phyloP scores from a whole-genome alignment of 2,888 invertebrate species.

The Hipparchia semele region DNA sequence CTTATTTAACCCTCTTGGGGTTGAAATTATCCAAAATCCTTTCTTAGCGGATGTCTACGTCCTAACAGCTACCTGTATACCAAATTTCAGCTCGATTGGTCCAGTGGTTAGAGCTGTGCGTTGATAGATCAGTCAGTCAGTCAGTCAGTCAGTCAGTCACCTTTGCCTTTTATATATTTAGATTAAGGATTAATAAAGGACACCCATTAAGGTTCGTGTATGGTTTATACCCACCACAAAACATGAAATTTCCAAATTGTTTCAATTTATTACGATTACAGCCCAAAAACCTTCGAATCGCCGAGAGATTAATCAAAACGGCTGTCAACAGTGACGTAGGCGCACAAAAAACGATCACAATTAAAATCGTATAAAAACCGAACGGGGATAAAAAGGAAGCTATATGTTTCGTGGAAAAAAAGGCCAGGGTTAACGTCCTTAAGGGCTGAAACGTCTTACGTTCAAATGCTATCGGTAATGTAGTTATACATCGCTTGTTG shows the following conservation, averaged over 20 bases:
- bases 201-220: background rate
- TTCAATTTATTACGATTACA: slow-evolving; percentile 35
- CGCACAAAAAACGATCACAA: slow-evolving; percentile 60
- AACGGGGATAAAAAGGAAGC: slow-evolving; percentile 56
- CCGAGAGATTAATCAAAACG: slow-evolving; percentile 68
- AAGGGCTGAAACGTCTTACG: slow-evolving; percentile 50
- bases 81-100: no score
- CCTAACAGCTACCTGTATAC: no score
- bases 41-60: no score
- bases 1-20: no score
- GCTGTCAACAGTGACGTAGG: slow-evolving; percentile 57
- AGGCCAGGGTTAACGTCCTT: slow-evolving; percentile 72
- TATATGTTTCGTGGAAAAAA: slow-evolving; percentile 67
- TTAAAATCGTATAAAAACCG: slow-evolving; percentile 68
- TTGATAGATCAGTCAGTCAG: no score
- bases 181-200: no score
- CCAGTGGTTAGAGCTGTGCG: no score
- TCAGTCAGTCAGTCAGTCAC: no score
- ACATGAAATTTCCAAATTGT: slow-evolving; percentile 31
- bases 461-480: slow-evolving; percentile 40
- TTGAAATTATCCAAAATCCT: no score
- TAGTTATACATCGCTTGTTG: slow-evolving; percentile 49
- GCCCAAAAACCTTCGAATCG: slow-evolving; percentile 43
- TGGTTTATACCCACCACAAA: background rate
- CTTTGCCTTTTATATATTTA: no score